Percentiles rank a stretch among this genome's conserved stretches.
Evolutionary conservation across 2,113 vertebrate species (phyloP).

Genomic region (Daboia siamensis): DNA sequence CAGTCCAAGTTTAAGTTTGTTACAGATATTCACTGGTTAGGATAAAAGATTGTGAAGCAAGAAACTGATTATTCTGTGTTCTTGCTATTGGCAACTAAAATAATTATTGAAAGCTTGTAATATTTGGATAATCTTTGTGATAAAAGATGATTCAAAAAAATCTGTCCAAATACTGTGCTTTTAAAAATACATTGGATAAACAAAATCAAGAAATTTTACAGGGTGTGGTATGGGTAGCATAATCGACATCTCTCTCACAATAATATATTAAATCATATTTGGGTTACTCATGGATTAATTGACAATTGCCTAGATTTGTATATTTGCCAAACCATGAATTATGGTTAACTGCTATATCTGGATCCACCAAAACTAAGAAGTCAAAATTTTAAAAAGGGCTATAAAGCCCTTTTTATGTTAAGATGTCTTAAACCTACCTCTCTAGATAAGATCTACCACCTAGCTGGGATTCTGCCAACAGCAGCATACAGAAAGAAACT

Average conservation of each 20-base stretch:
- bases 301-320: too few relatives aligned
- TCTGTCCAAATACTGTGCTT: not conserved
- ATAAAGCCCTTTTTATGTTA: not conserved
- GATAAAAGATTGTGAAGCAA: not conserved
- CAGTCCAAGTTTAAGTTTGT: too few relatives aligned
- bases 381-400: too few relatives aligned
- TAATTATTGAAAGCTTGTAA: not conserved
- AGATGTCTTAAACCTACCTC: not conserved
- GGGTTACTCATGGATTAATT: too few relatives aligned
- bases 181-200: not conserved
- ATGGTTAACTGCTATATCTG: too few relatives aligned
- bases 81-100: not conserved
- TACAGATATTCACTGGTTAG: too few relatives aligned
- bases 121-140: not conserved
- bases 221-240: not conserved
- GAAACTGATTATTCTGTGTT: not conserved
- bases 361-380: too few relatives aligned
- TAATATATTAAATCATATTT: too few relatives aligned
- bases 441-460: too few relatives aligned
- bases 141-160: not conserved
- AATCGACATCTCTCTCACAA: not conserved
- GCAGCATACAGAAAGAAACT: too few relatives aligned
- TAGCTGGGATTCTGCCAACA: too few relatives aligned
- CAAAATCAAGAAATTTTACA: not conserved
- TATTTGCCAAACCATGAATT: too few relatives aligned